Base-by-base conservation (phyloP, 2,113 vertebrate species). In the Carassius gibelio region DNA sequence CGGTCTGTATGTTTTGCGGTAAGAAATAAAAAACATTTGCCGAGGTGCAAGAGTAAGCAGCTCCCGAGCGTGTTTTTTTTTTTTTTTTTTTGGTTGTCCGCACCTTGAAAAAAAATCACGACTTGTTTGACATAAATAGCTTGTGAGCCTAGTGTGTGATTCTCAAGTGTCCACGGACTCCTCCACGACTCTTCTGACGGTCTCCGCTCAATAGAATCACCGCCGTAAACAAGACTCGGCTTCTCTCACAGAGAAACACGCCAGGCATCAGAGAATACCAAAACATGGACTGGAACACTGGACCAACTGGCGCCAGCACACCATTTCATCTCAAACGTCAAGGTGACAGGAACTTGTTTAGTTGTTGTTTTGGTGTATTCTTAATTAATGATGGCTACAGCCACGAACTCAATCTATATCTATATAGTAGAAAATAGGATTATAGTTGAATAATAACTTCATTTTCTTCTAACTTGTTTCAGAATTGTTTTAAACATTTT, bases 221-320 rank as follows among this genome's bases (percentile, higher is more conserved):
- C 93, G 94, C 93, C 93, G 94, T 94, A 95, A 95, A 95, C 94
- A 95, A 94, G 91, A 93, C 92, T 93, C 90, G 88, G 93, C 91
- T 92, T 88, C 91, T 91, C 92, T 88, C 92, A 50, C 87, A 75
- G 89, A 84, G 91, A 88, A 61, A 59, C 88, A 90, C 88, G 90
- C 92, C 64, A 81, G 84, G 90, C 89, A 87, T 72, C 87, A 79
- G 93, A 19, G 45, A 84, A n/a, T 0, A 0, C n/a, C 84, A 93
- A 94, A 90, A 92, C 1, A 75, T 71, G 94, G 92, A 91, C 11
- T 91, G 94, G 94, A 94, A 50, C n/a, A 1, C 5, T 4, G n/a
- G n/a, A 62, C 13, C 36, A 3, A 19, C 7, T 8, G 38, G 21
- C 36, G 55, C 17, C 2, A 26, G 9, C 7, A 11, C 8, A n/a